Evolutionary conservation across 2,888 invertebrate species (phyloP), one percentile per base, ranked within the genome.

Genomic region (Pammene aurita): DNA sequence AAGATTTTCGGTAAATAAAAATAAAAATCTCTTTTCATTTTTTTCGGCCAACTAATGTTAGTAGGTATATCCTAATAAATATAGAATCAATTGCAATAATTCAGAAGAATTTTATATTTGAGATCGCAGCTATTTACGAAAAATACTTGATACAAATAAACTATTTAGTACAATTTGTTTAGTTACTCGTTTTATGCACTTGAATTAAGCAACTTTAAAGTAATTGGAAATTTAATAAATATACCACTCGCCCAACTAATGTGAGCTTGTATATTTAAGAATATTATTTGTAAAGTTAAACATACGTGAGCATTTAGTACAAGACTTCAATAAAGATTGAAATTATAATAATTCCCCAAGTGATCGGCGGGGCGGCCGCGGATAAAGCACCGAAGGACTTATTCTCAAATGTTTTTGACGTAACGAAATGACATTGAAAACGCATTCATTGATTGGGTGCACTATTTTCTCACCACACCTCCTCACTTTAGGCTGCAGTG

Each of bases 261-360:
- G 34, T 54, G 13, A 10, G 16, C 26, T 26, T 2, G 26, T 26
- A n/a, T n/a, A n/a, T n/a, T n/a, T n/a, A n/a, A n/a, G n/a, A n/a
- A 54, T 54, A 54, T 54, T 54, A 54, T 54, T 34, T 34, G 44
- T 18, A 61, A 48, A 16, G n/a, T 48, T 48, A 35, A 61, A 61
- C 60, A 61, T 48, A 38, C 11, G 48, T 46, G 26, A 60, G 14
- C 60, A 35, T 48, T 48, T 50, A 35, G 50, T 38, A 16, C 18
- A 41, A 54, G 54, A 55, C 63, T 54, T 64, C 63, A 64, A 54
- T 44, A 55, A 64, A 26, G 52, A 54, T 44, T 84, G 85, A 86
- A 87, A 88, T 89, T 87, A 87, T 86, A 86, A 85, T 81, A 74
- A 72, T 77, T 78, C 38, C 41, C 44, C 42, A 44, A 13, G 50